A percentile compares a stretch with the other conserved stretches of the same genome.
phyloP scores from a whole-genome alignment of 2,113 vertebrate genomes.

The Bubo blakistoni region DNA sequence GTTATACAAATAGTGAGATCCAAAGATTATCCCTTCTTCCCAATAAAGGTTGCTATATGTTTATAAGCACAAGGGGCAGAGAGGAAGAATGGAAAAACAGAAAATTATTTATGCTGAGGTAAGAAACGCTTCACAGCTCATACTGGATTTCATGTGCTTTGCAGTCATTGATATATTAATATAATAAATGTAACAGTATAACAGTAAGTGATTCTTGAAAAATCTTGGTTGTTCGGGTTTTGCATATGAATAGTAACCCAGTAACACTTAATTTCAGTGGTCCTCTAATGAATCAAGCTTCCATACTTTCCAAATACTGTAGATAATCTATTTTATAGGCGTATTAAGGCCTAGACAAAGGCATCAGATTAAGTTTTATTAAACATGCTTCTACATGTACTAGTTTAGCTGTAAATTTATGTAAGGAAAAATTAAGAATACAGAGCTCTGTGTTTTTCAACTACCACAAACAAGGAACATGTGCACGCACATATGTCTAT shows the following conservation, averaged over 20 bases:
- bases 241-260: background rate
- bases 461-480: background rate
- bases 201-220: background rate
- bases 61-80: background rate
- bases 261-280: background rate
- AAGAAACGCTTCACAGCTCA: background rate
- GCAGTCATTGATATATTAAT: background rate
- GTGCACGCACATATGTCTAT: accelerated
- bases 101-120: background rate
- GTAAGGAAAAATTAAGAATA: background rate
- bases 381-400: background rate
- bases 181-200: background rate
- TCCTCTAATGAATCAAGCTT: background rate
- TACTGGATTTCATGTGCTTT: background rate
- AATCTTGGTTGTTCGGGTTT: background rate
- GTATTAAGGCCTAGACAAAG: background rate
- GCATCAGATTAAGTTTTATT: background rate
- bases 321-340: background rate
- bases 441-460: background rate
- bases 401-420: background rate
- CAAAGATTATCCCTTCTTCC: background rate
- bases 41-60: background rate
- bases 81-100: background rate
- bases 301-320: background rate
- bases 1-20: background rate